These are phyloP conservation scores for Condylura cristata DNA, from an alignment of 2,113 vertebrate species.

Conservation along the genomic window DNA sequence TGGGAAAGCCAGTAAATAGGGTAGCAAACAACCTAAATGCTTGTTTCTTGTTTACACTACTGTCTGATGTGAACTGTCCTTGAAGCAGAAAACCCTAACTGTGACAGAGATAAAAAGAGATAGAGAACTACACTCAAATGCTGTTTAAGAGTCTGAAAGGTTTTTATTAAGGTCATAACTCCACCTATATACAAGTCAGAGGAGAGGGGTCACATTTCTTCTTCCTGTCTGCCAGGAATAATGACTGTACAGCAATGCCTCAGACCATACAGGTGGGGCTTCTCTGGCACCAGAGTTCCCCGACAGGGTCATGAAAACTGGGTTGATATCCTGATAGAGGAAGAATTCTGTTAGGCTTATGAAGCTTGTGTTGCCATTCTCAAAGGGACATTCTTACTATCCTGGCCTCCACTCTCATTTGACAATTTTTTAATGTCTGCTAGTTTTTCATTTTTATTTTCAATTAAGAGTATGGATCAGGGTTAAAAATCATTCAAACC, in stretches of 20 bases:
- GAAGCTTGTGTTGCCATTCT: not conserved
- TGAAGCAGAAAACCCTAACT: not conserved
- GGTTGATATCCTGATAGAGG: not conserved
- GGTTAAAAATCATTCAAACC: not conserved
- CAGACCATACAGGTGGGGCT: not conserved
- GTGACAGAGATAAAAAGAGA: not conserved
- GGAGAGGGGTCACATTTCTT: not conserved
- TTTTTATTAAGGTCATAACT: not conserved
- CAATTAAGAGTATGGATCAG: not conserved
- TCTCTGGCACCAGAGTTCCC: not conserved
- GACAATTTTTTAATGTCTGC: not conserved
- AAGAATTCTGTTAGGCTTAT: not conserved
- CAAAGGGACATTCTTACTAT: not conserved
- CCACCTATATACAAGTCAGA: not conserved
- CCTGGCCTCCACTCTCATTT: not conserved
- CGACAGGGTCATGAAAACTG: not conserved
- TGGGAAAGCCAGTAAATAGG: not conserved
- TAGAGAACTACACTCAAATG: not conserved
- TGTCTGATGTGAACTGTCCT: not conserved
- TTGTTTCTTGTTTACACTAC: not conserved
- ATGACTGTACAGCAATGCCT: not conserved
- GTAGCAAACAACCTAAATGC: not conserved
- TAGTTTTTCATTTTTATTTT: slow-evolving; percentile 7
- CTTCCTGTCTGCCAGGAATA: not conserved
- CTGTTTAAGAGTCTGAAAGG: not conserved